These are phyloP conservation scores for Dipodomys stephensi DNA, from an alignment of 2,113 vertebrate genomes.

Conservation along the genomic window DNA sequence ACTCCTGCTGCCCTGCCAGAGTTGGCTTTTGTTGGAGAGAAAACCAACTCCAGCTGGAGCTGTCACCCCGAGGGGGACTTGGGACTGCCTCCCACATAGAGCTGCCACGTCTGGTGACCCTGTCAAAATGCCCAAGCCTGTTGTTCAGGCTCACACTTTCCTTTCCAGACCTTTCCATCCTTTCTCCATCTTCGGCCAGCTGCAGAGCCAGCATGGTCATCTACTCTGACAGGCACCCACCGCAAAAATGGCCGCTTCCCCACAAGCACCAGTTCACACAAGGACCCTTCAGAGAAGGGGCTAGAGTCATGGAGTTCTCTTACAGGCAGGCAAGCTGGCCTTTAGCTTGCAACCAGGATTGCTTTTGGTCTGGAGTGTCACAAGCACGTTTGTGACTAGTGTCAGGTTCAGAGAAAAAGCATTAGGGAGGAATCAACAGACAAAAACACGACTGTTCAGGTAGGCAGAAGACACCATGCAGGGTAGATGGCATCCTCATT, in stretches of 20 bases:
- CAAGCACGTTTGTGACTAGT: background rate
- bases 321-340: background rate
- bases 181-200: background rate
- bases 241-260: background rate
- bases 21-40: constrained; percentile 29
- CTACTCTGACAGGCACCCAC: background rate
- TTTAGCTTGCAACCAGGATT: background rate
- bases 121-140: accelerated
- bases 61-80: background rate
- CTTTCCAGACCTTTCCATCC: background rate
- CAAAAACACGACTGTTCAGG: background rate
- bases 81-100: background rate
- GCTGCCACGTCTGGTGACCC: background rate
- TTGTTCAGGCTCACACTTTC: background rate
- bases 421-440: background rate
- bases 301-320: too few species aligned
- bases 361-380: background rate
- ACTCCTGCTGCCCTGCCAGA: background rate
- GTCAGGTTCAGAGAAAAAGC: background rate
- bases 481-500: constrained; percentile 56
- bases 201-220: too few species aligned
- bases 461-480: background rate
- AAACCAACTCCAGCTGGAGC: constrained; percentile 15
- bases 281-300: background rate
- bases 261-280: background rate